Percentiles rank a stretch among this genome's conserved stretches.
Conservation (phyloP, 2,888 invertebrate genomes). For the Prosapia bicincta region DNA sequence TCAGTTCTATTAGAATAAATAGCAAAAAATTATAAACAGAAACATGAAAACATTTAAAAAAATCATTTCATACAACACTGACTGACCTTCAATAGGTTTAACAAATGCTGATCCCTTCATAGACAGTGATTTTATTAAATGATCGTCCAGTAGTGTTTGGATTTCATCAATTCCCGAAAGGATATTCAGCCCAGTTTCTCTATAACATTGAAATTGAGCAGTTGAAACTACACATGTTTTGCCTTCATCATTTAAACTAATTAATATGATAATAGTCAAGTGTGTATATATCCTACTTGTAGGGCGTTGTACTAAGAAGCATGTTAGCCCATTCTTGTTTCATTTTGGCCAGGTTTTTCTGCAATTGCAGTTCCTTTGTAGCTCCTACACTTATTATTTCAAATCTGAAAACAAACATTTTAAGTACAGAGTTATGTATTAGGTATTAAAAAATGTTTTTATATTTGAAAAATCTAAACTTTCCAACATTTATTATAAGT, state of each 20-base stretch:
- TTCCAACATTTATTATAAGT: too few species aligned
- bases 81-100: slow-evolving; percentile 69
- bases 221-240: too few species aligned
- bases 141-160: slow-evolving; percentile 75
- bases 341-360: slow-evolving; percentile 73
- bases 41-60: too few species aligned
- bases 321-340: slow-evolving; percentile 76
- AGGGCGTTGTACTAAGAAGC: slow-evolving; percentile 61
- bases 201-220: too few species aligned
- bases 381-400: slow-evolving; percentile 83
- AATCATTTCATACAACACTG: not conserved
- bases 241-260: too few species aligned
- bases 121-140: slow-evolving; percentile 75
- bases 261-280: not conserved
- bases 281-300: slow-evolving; percentile 40
- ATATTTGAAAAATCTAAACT: too few species aligned
- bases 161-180: slow-evolving; percentile 72
- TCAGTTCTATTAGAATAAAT: too few species aligned
- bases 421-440: too few species aligned
- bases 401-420: slow-evolving; percentile 46
- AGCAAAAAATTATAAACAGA: too few species aligned
- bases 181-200: slow-evolving; percentile 70
- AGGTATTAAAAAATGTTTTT: too few species aligned
- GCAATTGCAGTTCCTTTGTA: slow-evolving; percentile 70
- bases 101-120: slow-evolving; percentile 86